Evolutionary conservation across 1,140 invertebrate species (phyloP), one percentile per base, ranked within the genome.

Genomic region (Thaumetopoea pityocampa): DNA sequence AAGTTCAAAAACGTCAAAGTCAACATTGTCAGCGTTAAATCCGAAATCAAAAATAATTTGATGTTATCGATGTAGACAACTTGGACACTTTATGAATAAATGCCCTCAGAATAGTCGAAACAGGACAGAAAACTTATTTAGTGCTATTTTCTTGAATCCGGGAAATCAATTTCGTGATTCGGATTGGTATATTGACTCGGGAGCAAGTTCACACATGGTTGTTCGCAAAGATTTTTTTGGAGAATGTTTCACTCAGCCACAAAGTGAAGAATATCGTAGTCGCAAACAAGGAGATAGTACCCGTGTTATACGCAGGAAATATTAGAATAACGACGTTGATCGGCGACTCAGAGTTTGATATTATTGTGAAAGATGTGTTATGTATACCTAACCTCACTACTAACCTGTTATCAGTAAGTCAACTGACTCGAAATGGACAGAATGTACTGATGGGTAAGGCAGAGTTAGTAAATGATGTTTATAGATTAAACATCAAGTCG

Each of bases 401-500:
- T 4, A 63, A 64, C 36, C 42, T 64, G 20, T 18, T 60, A 12
- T 59, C 60, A 6, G 51, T 64, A 8, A 55, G 60, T 40, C 41
- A 64, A 16, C 24, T 64, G 19, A 57, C 56, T 18, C 20, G 18
- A 15, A 42, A 53, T 29, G 49, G 56, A 5, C 55, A 53, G 23
- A 54, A 46, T 9, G 29, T 43, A 19, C 34, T n/a, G n/a, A n/a
- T n/a, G n/a, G n/a, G n/a, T n/a, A n/a, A n/a, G n/a, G n/a, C n/a
- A n/a, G n/a, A n/a, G n/a, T n/a, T n/a, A n/a, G n/a, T n/a, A n/a
- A n/a, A n/a, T n/a, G n/a, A n/a, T n/a, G n/a, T n/a, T n/a, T n/a
- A n/a, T n/a, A n/a, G n/a, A n/a, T n/a, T n/a, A n/a, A n/a, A n/a
- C n/a, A n/a, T n/a, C n/a, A n/a, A n/a, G n/a, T n/a, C n/a, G n/a